Evolutionary conservation across 2,113 vertebrate genomes (phyloP).

Genomic region (Psittacus erithacus): DNA sequence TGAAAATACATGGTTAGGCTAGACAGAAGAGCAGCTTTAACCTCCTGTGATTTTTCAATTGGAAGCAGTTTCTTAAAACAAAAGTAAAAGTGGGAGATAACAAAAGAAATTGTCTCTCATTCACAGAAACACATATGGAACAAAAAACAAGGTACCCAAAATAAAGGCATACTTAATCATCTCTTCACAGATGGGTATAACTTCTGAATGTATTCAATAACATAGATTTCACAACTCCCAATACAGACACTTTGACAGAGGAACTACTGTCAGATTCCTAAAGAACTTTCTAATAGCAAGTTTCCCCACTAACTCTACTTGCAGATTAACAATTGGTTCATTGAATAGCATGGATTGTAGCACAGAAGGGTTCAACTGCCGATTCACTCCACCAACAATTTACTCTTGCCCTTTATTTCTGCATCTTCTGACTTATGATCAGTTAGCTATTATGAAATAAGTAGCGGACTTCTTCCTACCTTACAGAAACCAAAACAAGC

Average conservation of each 20-base stretch:
- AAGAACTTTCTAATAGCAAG: not conserved
- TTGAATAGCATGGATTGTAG: not conserved
- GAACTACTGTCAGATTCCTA: not conserved
- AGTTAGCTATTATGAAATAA: not conserved
- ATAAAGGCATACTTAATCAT: not conserved
- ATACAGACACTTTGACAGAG: not conserved
- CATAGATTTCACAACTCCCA: not conserved
- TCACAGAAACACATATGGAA: not conserved
- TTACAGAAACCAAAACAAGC: not conserved
- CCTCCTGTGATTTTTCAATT: not conserved
- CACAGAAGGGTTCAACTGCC: not conserved
- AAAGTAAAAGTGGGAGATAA: not conserved
- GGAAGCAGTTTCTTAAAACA: not conserved
- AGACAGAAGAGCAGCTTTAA: not conserved
- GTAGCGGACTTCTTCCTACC: not conserved
- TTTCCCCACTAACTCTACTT: not conserved
- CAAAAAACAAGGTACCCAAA: not conserved
- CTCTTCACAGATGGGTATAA: not conserved
- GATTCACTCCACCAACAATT: not conserved
- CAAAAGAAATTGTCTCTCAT: not conserved
- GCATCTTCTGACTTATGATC: not conserved
- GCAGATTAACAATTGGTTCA: not conserved
- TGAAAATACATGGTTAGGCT: not conserved
- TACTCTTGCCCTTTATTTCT: not conserved
- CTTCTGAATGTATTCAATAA: not conserved